phyloP scores from a whole-genome alignment of 2,113 vertebrate genomes.

The Turnix velox region DNA sequence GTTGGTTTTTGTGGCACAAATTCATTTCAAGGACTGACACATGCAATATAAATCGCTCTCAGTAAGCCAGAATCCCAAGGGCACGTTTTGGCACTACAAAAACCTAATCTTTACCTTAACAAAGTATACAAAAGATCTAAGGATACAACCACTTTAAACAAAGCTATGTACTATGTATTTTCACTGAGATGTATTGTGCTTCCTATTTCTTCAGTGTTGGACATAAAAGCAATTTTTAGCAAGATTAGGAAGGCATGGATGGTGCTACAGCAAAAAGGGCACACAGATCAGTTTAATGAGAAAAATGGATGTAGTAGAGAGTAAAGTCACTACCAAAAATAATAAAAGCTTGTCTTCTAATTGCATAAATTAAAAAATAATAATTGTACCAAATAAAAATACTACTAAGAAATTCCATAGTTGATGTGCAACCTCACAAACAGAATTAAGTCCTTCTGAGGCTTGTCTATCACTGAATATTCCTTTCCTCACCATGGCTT shows the following conservation, averaged over 20 bases:
- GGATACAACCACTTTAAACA: background rate
- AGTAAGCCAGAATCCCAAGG: background rate
- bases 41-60: slow-evolving; percentile 37
- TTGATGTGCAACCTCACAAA: background rate
- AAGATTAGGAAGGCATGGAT: background rate
- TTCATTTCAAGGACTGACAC: slow-evolving; percentile 56
- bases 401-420: background rate
- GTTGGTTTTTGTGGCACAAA: slow-evolving; percentile 59
- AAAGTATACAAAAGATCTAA: slow-evolving; percentile 27
- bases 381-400: background rate
- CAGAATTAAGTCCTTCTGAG: background rate
- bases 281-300: background rate
- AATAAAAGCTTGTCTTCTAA: background rate
- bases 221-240: slow-evolving; percentile 41
- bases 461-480: background rate
- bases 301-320: background rate
- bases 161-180: background rate
- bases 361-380: background rate
- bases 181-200: background rate
- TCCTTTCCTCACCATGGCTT: background rate
- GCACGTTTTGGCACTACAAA: background rate
- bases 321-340: background rate
- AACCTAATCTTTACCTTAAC: background rate
- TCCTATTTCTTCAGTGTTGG: background rate
- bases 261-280: background rate